Evolutionary conservation across 2,888 invertebrate genomes (phyloP).

Genomic region (Lucinisca nassula): DNA sequence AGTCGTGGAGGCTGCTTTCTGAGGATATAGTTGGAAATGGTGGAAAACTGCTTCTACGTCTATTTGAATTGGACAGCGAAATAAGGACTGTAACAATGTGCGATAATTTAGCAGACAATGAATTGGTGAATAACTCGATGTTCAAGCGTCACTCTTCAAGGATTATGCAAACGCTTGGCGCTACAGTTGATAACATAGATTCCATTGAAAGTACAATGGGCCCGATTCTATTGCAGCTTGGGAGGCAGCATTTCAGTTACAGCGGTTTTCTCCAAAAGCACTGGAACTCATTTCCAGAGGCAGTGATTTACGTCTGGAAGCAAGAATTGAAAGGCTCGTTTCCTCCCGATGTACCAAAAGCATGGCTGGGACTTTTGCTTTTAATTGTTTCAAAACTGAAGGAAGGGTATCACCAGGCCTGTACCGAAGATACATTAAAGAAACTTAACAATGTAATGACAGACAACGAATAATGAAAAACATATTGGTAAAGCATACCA

Average conservation of each 20-base stretch:
- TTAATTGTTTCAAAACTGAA: constrained; percentile 77
- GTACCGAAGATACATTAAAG: neutral
- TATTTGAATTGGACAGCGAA: neutral
- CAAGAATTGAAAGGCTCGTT: constrained; percentile 75
- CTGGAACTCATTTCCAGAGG: constrained; percentile 77
- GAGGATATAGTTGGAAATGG: neutral
- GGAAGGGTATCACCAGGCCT: constrained; percentile 68
- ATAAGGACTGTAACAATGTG: neutral
- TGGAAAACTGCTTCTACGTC: neutral
- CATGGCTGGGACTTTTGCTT: constrained; percentile 74
- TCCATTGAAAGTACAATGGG: constrained; percentile 73
- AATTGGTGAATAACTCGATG: neutral
- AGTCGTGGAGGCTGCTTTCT: neutral
- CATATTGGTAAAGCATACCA: too few species aligned
- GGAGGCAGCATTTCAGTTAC: constrained; percentile 77
- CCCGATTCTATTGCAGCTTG: constrained; percentile 76
- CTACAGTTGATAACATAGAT: constrained; percentile 80
- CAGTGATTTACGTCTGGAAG: constrained; percentile 76
- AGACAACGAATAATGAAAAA: too few species aligned
- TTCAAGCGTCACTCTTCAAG: constrained; percentile 77
- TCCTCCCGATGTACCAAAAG: constrained; percentile 50
- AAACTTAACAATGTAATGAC: neutral
- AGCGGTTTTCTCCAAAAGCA: constrained; percentile 79
- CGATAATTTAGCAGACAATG: neutral
- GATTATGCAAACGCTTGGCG: constrained; percentile 85